Evolutionary conservation across 1,140 invertebrate species (phyloP).

Genomic region (Onthophagus taurus): DNA sequence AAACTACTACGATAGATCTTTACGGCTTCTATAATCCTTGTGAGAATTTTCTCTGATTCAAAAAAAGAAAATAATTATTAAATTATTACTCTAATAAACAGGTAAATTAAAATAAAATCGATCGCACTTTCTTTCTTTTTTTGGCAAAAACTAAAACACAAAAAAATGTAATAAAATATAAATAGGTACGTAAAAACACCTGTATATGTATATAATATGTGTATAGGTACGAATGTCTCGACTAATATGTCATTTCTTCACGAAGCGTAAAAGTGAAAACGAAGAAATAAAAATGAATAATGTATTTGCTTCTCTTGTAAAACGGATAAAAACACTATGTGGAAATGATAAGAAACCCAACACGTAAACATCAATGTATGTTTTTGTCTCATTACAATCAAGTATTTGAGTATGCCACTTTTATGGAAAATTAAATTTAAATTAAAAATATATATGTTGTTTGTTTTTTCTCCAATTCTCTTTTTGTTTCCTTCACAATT

Average conservation of each 20-base stretch:
- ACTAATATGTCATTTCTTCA: no score
- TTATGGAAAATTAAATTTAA: constrained; percentile 27
- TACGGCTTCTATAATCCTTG: no score
- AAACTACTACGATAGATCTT: no score
- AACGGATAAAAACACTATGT: no score
- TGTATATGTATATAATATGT: constrained; percentile 9
- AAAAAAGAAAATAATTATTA: constrained; percentile 3
- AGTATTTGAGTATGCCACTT: constrained; percentile 33
- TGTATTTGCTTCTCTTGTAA: constrained; percentile 26
- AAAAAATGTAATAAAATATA: neutral
- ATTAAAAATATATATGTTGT: neutral
- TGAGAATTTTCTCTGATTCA: neutral
- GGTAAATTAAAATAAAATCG: no score
- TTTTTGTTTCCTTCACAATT: constrained; percentile 1
- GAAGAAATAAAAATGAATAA: no score
- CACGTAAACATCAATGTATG: constrained; percentile 22
- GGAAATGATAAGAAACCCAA: no score
- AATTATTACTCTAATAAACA: constrained; percentile 7
- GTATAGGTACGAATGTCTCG: constrained; percentile 8
- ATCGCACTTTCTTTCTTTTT: no score
- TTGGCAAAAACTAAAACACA: constrained; percentile 4
- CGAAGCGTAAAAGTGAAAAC: no score
- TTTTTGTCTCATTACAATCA: constrained; percentile 33
- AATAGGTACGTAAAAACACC: neutral
- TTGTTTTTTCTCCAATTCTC: constrained; percentile 3